phyloP scores from a whole-genome alignment of 2,888 invertebrate genomes.

The Liopterus haemorrhoidalis region DNA sequence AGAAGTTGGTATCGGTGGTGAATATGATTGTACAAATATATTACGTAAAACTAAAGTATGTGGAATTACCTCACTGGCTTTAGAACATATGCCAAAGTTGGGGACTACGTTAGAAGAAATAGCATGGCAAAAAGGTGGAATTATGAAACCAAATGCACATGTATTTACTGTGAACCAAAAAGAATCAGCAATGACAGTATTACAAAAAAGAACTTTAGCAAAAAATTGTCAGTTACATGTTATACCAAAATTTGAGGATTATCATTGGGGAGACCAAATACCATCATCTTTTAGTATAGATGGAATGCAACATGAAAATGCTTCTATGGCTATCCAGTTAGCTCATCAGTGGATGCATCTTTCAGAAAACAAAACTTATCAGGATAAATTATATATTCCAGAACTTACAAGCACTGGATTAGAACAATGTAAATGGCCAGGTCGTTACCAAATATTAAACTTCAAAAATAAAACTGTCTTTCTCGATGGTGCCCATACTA shows the following conservation, averaged over 20 bases:
- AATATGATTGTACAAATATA: constrained; percentile 90
- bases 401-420: constrained; percentile 56
- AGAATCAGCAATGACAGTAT: constrained; percentile 57
- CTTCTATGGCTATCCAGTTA: constrained; percentile 82
- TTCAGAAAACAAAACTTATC: no score
- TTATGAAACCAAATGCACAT: constrained; percentile 71
- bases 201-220: constrained; percentile 58
- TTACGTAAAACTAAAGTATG: constrained; percentile 73
- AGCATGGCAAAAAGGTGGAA: constrained; percentile 92
- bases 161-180: constrained; percentile 70
- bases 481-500: constrained; percentile 93
- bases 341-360: constrained; percentile 65
- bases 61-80: constrained; percentile 83
- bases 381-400: constrained; percentile 37
- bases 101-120: constrained; percentile 82
- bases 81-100: constrained; percentile 80
- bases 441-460: constrained; percentile 69
- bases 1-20: constrained; percentile 97
- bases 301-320: constrained; percentile 67
- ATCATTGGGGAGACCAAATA: constrained; percentile 49
- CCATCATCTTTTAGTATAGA: constrained; percentile 45
- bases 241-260: constrained; percentile 56
- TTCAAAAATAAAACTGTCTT: no score
- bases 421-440: constrained; percentile 70
- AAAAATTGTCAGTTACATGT: constrained; percentile 59